Percentiles rank a stretch among this genome's conserved stretches.
phyloP scores from a whole-genome alignment of 2,888 invertebrate genomes.

The Timema podura region DNA sequence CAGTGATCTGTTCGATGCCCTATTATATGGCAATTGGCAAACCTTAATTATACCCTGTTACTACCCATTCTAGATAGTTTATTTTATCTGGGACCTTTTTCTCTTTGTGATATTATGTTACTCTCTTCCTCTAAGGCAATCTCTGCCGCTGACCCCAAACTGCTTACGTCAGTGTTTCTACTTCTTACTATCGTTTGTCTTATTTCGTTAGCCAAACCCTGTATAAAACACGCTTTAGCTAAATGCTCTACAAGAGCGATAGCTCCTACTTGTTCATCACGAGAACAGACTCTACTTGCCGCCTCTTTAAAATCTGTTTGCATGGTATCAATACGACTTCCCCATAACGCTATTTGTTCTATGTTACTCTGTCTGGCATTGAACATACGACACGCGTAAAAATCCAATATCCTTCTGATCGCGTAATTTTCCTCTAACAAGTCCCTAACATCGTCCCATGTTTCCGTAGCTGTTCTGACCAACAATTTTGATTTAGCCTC shows the following conservation, averaged over 20 bases:
- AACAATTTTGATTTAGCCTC: background rate
- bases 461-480: background rate
- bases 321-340: constrained; percentile 5
- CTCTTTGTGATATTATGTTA: background rate
- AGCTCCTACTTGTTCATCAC: background rate
- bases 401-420: background rate
- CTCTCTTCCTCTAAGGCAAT: background rate
- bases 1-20: background rate
- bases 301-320: background rate
- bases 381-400: background rate
- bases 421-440: background rate
- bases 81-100: background rate
- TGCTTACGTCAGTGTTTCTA: too few relatives aligned
- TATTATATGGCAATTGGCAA: background rate
- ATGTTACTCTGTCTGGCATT: background rate
- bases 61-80: background rate
- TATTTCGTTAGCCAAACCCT: too few relatives aligned
- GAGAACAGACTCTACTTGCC: background rate
- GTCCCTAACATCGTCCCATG: background rate
- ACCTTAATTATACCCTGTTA: background rate
- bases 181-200: background rate
- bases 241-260: too few relatives aligned
- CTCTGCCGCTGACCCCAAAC: background rate
- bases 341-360: background rate
- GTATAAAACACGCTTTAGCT: too few relatives aligned